These are phyloP conservation scores for Pachypsylla venusta DNA, from an alignment of 1,140 invertebrate genomes.

Conservation along the genomic window DNA sequence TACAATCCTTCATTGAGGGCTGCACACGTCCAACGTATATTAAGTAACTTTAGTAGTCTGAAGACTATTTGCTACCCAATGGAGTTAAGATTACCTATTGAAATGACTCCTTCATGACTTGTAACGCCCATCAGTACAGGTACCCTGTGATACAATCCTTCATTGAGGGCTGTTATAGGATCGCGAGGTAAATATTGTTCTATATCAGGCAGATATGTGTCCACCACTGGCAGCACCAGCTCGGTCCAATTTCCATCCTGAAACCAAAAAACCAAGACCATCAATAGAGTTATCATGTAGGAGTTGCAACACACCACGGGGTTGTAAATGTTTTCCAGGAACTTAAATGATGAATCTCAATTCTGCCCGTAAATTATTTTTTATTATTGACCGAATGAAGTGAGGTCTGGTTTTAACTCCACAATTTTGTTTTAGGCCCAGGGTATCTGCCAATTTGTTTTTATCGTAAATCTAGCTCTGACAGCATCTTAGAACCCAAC, in stretches of 20 bases:
- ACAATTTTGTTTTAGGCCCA: background rate
- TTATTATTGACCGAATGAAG: too few relatives aligned
- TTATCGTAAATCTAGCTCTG: too few relatives aligned
- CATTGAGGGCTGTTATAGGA: slow-evolving; percentile 32
- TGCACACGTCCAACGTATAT: too few relatives aligned
- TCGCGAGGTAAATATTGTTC: slow-evolving; percentile 39
- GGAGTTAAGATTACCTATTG: slow-evolving; percentile 35
- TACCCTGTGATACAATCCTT: slow-evolving; percentile 32
- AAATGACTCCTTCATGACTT: slow-evolving; percentile 40
- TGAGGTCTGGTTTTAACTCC: too few relatives aligned
- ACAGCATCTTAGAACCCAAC: too few relatives aligned
- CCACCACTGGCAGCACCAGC: slow-evolving; percentile 39
- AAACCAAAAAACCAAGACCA: slow-evolving; percentile 22
- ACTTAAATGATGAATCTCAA: too few relatives aligned
- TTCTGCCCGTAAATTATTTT: too few relatives aligned
- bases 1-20: slow-evolving; percentile 33
- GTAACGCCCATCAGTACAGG: slow-evolving; percentile 42
- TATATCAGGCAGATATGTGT: slow-evolving; percentile 37
- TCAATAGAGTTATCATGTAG: background rate
- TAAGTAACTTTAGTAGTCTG: too few relatives aligned
- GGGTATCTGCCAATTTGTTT: too few relatives aligned
- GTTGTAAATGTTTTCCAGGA: too few relatives aligned
- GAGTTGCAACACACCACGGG: too few relatives aligned
- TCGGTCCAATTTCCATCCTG: slow-evolving; percentile 38
- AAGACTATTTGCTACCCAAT: too few relatives aligned